Evolutionary conservation across 2,113 vertebrate genomes (phyloP).

Genomic region (Dermatemys mawii): DNA sequence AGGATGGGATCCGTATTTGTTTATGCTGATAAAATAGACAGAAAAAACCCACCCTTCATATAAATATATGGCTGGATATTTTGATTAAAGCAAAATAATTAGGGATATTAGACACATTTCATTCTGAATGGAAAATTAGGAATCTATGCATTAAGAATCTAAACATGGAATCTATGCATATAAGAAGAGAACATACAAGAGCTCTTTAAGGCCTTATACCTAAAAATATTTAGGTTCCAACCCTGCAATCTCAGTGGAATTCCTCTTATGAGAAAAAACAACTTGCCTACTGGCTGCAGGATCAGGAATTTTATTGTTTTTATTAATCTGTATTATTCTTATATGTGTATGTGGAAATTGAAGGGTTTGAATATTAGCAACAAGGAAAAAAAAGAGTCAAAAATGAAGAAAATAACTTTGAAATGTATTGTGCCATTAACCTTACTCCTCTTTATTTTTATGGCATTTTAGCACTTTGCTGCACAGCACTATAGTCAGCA

Average conservation of each 20-base stretch:
- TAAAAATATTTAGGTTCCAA: not conserved
- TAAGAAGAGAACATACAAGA: not conserved
- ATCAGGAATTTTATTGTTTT: slow-evolving; percentile 5
- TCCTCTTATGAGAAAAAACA: not conserved
- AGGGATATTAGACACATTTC: not conserved
- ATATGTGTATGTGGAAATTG: slow-evolving; percentile 1
- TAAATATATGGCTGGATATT: not conserved
- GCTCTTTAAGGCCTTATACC: not conserved
- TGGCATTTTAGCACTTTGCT: not conserved
- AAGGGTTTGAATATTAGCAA: not conserved
- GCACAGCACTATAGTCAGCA: not conserved
- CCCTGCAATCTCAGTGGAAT: not conserved
- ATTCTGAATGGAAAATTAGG: slow-evolving; percentile 6
- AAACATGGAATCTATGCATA: not conserved
- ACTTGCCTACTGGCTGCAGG: not conserved
- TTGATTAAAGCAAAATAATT: not conserved
- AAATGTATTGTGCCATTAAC: not conserved
- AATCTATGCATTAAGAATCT: not conserved
- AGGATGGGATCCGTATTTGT: not conserved
- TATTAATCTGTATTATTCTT: not conserved
- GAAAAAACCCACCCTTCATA: not conserved
- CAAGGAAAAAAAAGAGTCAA: slow-evolving; percentile 1
- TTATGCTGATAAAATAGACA: not conserved
- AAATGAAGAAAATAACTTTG: not conserved
- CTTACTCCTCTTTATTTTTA: not conserved